Percentiles rank a stretch among this genome's conserved stretches.
Conservation (phyloP, 2,113 vertebrate genomes). For the Xyrauchen texanus region DNA sequence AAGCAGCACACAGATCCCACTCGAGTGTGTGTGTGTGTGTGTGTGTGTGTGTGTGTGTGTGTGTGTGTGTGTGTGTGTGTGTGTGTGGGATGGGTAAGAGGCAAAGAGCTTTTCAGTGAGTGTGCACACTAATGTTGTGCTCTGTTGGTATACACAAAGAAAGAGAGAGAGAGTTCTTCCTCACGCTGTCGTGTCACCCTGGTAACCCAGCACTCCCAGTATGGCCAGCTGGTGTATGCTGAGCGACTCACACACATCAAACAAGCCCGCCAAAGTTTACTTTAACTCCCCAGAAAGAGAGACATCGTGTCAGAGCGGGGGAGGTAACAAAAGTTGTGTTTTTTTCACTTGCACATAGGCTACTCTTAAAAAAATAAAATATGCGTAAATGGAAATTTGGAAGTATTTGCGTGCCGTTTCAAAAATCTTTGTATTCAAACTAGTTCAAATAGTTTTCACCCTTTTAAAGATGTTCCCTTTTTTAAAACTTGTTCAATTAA, state of each 20-base stretch:
- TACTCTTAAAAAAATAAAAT: too few relatives aligned
- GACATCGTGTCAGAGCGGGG: conserved; percentile 25
- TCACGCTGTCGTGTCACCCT: conserved; percentile 57
- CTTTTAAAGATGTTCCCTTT: too few relatives aligned
- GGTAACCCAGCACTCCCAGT: conserved; percentile 73
- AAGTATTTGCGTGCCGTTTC: too few relatives aligned
- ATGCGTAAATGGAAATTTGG: too few relatives aligned
- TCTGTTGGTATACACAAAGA: neutral
- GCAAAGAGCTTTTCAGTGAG: conserved; percentile 12
- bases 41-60: conserved; percentile 20
- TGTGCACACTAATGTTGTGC: neutral
- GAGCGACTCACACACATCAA: conserved; percentile 56
- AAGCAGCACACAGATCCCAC: conserved; percentile 5
- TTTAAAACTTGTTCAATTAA: too few relatives aligned
- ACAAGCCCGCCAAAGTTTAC: conserved; percentile 53
- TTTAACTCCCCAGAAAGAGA: conserved; percentile 55
- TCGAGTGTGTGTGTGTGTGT: conserved; percentile 15
- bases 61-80: conserved; percentile 24
- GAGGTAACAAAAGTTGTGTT: neutral
- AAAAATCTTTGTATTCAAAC: neutral
- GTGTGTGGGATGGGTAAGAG: conserved; percentile 12
- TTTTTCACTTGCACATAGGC: too few relatives aligned
- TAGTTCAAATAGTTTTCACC: too few relatives aligned
- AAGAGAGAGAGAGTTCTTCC: conserved; percentile 71
- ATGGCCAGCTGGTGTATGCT: conserved; percentile 63